Base-by-base conservation (phyloP, 2,888 invertebrate species). In the Cyclophora albipunctata region DNA sequence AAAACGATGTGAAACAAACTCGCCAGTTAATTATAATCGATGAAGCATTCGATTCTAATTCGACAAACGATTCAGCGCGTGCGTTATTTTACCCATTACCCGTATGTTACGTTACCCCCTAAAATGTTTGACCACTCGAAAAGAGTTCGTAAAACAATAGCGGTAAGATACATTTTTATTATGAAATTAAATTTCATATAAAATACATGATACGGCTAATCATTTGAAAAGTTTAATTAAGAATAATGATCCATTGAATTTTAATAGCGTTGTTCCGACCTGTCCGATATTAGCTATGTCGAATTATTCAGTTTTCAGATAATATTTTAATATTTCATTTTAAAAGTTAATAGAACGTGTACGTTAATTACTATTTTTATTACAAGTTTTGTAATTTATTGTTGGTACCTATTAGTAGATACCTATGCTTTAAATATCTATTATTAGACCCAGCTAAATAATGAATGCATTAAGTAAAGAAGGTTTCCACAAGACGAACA, bases 71-170 rank as follows among this genome's bases (percentile, higher is more conserved):
- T 81, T 84, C 78, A 76, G 71, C 67, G 67, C 74, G 20, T 20
- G 78, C 74, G 69, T 84, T 78, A 81, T 84, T 78, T 78, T 74
- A 76, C 70, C 78, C 72, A 82, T 81, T 81, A 81, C 20, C 20
- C 69, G 60, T 69, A 64, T 71, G 66, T 67, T 76, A 68, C 73
- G 67, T 77, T 71, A 71, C 77, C 75, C 79, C 56, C 63, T 64
- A 68, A 58, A 61, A 64, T 53, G 52, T 60, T 52, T 55, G 55
- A 64, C 54, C 60, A 60, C 54, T 60, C 68, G 59, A 79, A 70
- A 71, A 54, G 71, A 55, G 61, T 64, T 67, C 72, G 72, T 78
- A 65, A 69, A 55, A 58, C 68, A 62, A 53, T 61, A 54, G 62
- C 51, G 60, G 56, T 68, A 63, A 65, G 63, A 64, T 60, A 62